Evolutionary conservation across 64 coral and sea anemone genomes (phyloP), one percentile per base, ranked within the genome.

Genomic region (Anthopleura sola): DNA sequence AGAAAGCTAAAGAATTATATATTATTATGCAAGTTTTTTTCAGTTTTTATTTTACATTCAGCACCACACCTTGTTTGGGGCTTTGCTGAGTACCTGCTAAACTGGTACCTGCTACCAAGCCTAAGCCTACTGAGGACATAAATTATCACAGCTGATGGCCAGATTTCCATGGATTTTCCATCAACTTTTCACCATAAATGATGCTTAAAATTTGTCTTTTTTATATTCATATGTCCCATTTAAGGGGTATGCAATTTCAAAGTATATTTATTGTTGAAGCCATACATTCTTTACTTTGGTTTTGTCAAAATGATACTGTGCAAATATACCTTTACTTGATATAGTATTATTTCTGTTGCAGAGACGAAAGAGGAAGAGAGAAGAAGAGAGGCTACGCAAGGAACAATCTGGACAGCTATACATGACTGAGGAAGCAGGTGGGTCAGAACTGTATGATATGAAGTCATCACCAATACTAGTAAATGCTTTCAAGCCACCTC

Each of bases 331-430:
- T 44, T 44, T 44, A 44, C 0, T 44, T 44, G 40, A 44, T 6
- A 44, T 3, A 44, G 0, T 44, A 44, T 44, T 6, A 44, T 44
- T 44, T 44, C 40, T 44, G 40, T 92, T 71, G 83, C 84, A 96
- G 94, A 91, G 94, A 51, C 66, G 94, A 33, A 86, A 89, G 33
- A 89, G 94, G 48, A 85, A 82, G 36, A 96, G 89, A 87, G 90
- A 90, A 11, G 94, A 86, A 69, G 94, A 92, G 26, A 80, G 78
- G 49, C 86, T 55, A 68, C 87, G 51, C 55, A 89, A 84, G 85
- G 57, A 50, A 76, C 90, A 91, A 78, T 84, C 82, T 32, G 79
- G 55, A 80, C 77, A 34, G 90, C 55, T 17, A 40, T 91, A 87
- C 57, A 92, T 89, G 94, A 91, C 91, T 48, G 91, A 81, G 32